Percentiles rank a stretch among this genome's conserved stretches.
Conservation (phyloP, 2,113 vertebrate genomes). For the Elanoides forficatus region DNA sequence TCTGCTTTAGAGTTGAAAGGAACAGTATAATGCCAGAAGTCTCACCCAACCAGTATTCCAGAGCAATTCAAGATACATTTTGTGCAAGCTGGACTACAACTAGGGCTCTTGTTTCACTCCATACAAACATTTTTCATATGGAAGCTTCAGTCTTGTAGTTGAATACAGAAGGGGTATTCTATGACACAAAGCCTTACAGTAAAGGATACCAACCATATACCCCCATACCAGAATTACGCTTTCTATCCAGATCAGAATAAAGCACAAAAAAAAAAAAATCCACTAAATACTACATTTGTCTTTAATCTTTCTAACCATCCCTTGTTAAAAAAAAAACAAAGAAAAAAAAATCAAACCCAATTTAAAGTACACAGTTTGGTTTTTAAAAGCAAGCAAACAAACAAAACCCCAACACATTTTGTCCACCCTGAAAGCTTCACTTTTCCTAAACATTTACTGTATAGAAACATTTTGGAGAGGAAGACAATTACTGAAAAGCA, state of each 20-base stretch:
- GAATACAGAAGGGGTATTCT: neutral
- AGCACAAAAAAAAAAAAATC: conserved; percentile 41
- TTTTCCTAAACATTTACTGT: conserved; percentile 62
- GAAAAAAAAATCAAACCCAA: neutral
- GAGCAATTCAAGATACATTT: neutral
- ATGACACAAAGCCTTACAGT: conserved; percentile 2
- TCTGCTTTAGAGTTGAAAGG: conserved; percentile 58
- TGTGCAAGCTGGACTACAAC: conserved; percentile 29
- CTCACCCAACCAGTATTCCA: conserved; percentile 35
- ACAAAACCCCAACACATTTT: conserved; percentile 5
- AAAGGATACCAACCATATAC: neutral
- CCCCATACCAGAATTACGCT: neutral
- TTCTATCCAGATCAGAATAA: conserved; percentile 21
- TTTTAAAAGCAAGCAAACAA: neutral
- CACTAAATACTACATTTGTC: conserved; percentile 24
- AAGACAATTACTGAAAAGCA: conserved; percentile 62
- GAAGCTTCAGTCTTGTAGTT: conserved; percentile 28
- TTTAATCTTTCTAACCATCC: conserved; percentile 19
- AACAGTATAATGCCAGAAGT: conserved; percentile 40
- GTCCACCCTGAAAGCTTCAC: conserved; percentile 44
- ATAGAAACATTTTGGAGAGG: conserved; percentile 61
- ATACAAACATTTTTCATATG: neutral
- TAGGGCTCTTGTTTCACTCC: neutral
- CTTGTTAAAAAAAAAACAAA: neutral
- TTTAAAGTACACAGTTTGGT: neutral